These are phyloP conservation scores for Pipa parva DNA, from an alignment of 2,113 vertebrate species.

Conservation along the genomic window DNA sequence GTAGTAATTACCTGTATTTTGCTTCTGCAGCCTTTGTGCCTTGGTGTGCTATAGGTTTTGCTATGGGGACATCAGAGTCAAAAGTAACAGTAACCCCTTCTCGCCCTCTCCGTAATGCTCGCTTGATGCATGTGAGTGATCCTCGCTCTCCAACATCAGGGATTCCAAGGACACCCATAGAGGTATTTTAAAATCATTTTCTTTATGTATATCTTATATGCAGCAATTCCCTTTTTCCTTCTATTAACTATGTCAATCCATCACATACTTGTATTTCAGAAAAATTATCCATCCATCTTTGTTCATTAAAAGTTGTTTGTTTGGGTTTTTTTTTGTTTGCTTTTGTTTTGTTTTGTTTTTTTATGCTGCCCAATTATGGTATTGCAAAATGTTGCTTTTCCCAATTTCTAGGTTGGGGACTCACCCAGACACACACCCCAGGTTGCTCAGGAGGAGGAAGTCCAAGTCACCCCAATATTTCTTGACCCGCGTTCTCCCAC, in stretches of 20 bases:
- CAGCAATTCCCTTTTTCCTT: too few relatives aligned
- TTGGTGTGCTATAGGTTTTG: neutral
- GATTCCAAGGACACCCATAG: constrained; percentile 75
- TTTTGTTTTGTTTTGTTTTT: too few relatives aligned
- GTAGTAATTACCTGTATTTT: neutral
- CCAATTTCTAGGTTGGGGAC: constrained; percentile 60
- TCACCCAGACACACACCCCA: constrained; percentile 44
- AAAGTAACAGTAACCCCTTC: constrained; percentile 54
- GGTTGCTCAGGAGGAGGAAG: neutral
- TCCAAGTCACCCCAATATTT: constrained; percentile 12
- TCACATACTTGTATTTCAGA: too few relatives aligned
- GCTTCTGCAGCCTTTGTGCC: neutral
- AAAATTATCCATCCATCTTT: too few relatives aligned
- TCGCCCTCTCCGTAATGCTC: constrained; percentile 54
- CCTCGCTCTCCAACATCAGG: constrained; percentile 79
- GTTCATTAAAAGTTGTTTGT: too few relatives aligned
- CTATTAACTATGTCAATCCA: too few relatives aligned
- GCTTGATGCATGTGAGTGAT: constrained; percentile 63
- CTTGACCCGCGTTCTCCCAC: constrained; percentile 83
- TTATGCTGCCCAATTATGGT: too few relatives aligned
- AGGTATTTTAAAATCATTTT: too few relatives aligned
- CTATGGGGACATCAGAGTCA: constrained; percentile 80
- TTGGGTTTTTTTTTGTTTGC: too few relatives aligned
- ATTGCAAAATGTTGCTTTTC: too few relatives aligned
- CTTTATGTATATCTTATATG: too few relatives aligned